A percentile compares a stretch with the other conserved stretches of the same genome.
phyloP scores from a whole-genome alignment of 2,797 vertebrate genomes.

The Poeciliopsis turneri region DNA sequence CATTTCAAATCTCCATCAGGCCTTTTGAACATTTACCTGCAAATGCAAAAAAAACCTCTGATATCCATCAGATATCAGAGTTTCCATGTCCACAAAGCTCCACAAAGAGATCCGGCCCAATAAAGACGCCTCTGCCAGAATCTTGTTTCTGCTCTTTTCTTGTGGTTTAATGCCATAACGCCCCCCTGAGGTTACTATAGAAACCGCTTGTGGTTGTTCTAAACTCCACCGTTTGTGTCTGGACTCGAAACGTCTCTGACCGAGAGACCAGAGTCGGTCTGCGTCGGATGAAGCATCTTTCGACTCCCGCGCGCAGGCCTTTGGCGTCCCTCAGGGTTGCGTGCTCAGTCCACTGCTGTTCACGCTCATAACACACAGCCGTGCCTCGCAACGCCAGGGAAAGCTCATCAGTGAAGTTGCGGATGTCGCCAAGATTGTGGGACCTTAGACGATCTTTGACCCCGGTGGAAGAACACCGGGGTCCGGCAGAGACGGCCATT shows the following conservation, averaged over 20 bases:
- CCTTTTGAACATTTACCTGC: neutral
- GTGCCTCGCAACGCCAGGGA: neutral
- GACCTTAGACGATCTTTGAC: neutral
- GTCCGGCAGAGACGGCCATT: no score
- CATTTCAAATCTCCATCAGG: neutral
- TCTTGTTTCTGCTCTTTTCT: neutral
- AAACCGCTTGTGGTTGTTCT: neutral
- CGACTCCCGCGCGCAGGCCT: neutral
- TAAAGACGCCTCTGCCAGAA: neutral
- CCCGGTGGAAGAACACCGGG: neutral
- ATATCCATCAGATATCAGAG: neutral
- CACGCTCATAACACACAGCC: neutral
- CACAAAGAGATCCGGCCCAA: neutral
- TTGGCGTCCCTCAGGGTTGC: neutral
- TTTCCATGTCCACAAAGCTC: neutral
- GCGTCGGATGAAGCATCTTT: neutral
- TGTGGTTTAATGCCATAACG: neutral
- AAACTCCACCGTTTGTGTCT: neutral
- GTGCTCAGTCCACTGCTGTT: neutral
- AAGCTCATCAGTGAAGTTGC: neutral
- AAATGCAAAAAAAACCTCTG: neutral
- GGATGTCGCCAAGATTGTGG: neutral
- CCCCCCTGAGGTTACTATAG: neutral
- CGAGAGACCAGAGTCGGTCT: neutral
- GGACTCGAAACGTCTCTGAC: neutral